These are phyloP conservation scores for Drosophila pegasa DNA, from an alignment of 2,888 invertebrate species.

Conservation along the genomic window DNA sequence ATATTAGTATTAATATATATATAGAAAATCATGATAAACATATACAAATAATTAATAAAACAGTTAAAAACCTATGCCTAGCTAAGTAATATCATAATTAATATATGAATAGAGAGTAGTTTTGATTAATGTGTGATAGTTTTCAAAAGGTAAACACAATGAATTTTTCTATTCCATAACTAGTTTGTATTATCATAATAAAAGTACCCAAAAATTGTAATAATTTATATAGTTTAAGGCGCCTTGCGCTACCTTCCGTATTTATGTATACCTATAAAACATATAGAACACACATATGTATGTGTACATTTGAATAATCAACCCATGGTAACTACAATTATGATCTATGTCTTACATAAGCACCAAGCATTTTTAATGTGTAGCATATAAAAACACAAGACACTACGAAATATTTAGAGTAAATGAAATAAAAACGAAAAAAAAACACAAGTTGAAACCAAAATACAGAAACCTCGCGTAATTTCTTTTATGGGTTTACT, in stretches of 20 bases:
- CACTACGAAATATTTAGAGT: slow-evolving; percentile 63
- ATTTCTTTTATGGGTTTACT: slow-evolving; percentile 75
- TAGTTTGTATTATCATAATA: slow-evolving; percentile 35
- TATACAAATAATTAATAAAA: slow-evolving; percentile 2
- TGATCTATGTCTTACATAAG: slow-evolving; percentile 58
- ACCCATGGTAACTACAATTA: slow-evolving; percentile 9
- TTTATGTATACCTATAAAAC: slow-evolving; percentile 42
- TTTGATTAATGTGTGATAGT: slow-evolving; percentile 75
- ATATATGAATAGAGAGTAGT: slow-evolving; percentile 55
- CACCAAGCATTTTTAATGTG: slow-evolving; percentile 79
- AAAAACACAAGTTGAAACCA: slow-evolving; percentile 58
- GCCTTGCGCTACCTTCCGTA: slow-evolving; percentile 62
- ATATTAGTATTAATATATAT: slow-evolving; percentile 33
- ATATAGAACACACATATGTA: neutral
- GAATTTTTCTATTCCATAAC: slow-evolving; percentile 46
- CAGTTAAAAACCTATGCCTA: slow-evolving; percentile 13
- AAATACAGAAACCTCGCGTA: slow-evolving; percentile 50
- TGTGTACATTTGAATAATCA: slow-evolving; percentile 12
- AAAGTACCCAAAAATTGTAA: slow-evolving; percentile 5
- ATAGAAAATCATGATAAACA: slow-evolving; percentile 14
- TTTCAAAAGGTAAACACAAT: slow-evolving; percentile 68
- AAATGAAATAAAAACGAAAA: slow-evolving; percentile 57
- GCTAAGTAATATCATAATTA: slow-evolving; percentile 32
- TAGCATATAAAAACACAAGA: slow-evolving; percentile 60
- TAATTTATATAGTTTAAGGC: slow-evolving; percentile 35